Evolutionary conservation across 2,113 vertebrate species (phyloP).

Genomic region (Poeciliopsis retropinna): DNA sequence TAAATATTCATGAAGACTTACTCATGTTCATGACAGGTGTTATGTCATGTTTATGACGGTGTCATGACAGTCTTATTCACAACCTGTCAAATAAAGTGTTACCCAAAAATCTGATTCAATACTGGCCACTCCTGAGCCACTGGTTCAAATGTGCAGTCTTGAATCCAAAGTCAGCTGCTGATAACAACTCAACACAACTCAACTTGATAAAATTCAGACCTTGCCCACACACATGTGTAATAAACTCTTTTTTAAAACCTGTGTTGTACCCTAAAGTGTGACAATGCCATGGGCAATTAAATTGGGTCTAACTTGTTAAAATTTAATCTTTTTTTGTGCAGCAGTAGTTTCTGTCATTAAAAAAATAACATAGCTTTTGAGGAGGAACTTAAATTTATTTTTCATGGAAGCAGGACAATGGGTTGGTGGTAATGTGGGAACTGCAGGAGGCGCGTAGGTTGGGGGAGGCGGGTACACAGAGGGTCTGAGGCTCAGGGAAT

Average conservation of each 20-base stretch:
- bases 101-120: neutral
- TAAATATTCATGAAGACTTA: too few species aligned
- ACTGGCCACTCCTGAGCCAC: neutral
- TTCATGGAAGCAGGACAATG: slow-evolving; percentile 50
- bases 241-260: neutral
- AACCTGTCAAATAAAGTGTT: too few species aligned
- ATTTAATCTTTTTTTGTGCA: slow-evolving; percentile 10
- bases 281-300: slow-evolving; percentile 1
- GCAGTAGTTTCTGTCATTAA: slow-evolving; percentile 31
- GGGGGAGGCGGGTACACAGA: slow-evolving; percentile 33
- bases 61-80: too few species aligned
- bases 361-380: slow-evolving; percentile 44
- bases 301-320: neutral
- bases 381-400: slow-evolving; percentile 37
- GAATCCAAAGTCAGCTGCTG: neutral
- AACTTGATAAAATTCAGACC: neutral
- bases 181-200: neutral
- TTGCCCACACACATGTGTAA: neutral
- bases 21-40: too few species aligned
- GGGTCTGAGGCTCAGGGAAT: slow-evolving; percentile 44
- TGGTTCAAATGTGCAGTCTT: neutral
- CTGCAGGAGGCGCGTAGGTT: slow-evolving; percentile 14
- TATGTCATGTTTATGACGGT: too few species aligned
- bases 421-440: slow-evolving; percentile 35
- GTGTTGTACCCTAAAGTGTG: slow-evolving; percentile 17